phyloP scores from a whole-genome alignment of 2,797 vertebrate genomes.

The Chlorospingus flavigularis region DNA sequence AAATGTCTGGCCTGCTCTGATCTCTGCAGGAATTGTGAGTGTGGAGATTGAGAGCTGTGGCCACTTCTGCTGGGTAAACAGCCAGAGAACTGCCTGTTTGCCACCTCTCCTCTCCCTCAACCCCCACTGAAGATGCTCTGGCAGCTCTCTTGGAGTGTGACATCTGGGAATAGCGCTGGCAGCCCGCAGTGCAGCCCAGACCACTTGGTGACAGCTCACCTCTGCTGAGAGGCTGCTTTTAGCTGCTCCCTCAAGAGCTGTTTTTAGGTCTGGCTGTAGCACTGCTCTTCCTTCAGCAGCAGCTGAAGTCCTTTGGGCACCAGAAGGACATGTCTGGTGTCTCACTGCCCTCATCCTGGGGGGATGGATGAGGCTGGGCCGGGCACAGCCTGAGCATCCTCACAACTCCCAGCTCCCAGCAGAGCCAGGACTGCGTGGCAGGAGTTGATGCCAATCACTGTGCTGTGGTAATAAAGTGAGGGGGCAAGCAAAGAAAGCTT shows the following conservation, averaged over 20 bases:
- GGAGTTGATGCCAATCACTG: neutral
- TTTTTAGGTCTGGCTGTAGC: neutral
- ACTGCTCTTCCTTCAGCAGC: neutral
- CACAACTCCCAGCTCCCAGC: neutral
- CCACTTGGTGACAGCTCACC: neutral
- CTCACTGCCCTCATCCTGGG: neutral
- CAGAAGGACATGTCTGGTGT: neutral
- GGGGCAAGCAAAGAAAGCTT: neutral
- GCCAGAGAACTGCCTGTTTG: neutral
- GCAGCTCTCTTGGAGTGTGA: neutral
- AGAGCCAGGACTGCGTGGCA: neutral
- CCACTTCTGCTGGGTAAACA: neutral
- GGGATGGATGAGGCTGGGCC: neutral
- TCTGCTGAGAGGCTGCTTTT: neutral
- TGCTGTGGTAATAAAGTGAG: neutral
- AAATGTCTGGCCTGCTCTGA: neutral
- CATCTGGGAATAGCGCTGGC: neutral
- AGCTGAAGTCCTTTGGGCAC: neutral
- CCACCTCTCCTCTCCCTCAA: neutral
- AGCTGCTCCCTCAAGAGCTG: neutral
- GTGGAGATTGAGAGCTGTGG: neutral
- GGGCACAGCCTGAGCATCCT: neutral
- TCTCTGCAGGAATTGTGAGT: neutral
- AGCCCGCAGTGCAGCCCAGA: neutral
- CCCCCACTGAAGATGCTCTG: accelerated